phyloP scores from a whole-genome alignment of 2,888 invertebrate genomes.

The Diarsia rubi region DNA sequence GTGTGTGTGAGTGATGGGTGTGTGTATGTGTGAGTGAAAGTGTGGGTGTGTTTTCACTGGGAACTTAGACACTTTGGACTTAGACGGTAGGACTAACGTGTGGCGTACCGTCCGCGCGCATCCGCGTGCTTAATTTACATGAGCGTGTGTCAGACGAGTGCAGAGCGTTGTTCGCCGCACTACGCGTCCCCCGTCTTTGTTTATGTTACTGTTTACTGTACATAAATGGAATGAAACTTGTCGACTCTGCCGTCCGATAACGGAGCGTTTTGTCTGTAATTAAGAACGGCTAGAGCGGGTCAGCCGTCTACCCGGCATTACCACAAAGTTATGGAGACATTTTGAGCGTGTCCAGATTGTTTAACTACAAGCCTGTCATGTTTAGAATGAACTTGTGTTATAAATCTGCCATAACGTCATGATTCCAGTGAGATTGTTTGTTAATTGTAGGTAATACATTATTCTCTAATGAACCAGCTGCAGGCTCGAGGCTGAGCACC shows the following conservation, averaged over 20 bases:
- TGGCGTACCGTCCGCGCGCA: constrained; percentile 59
- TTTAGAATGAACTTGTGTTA: constrained; percentile 76
- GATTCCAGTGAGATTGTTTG: constrained; percentile 73
- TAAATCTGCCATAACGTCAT: constrained; percentile 78
- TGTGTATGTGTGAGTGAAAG: too few relatives aligned
- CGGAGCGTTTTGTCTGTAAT: constrained; percentile 89
- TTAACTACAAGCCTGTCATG: constrained; percentile 81
- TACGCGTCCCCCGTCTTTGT: constrained; percentile 77
- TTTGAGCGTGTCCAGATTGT: constrained; percentile 81
- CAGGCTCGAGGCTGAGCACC: constrained; percentile 40
- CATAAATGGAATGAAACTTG: constrained; percentile 86
- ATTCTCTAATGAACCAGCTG: constrained; percentile 65
- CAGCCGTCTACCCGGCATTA: constrained; percentile 80
- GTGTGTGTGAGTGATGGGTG: too few relatives aligned
- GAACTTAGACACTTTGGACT: neutral
- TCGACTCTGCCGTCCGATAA: constrained; percentile 81
- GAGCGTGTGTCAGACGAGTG: constrained; percentile 74
- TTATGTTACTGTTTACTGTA: constrained; percentile 83
- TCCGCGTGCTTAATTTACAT: constrained; percentile 72
- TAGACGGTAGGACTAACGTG: constrained; percentile 73
- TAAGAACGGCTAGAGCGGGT: constrained; percentile 85
- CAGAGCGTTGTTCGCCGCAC: constrained; percentile 76
- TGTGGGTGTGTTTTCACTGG: too few relatives aligned
- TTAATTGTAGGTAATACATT: constrained; percentile 74
- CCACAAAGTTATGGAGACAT: constrained; percentile 85